Evolutionary conservation across 2,797 vertebrate species (phyloP).

Genomic region (Philypnodon macrostomus): DNA sequence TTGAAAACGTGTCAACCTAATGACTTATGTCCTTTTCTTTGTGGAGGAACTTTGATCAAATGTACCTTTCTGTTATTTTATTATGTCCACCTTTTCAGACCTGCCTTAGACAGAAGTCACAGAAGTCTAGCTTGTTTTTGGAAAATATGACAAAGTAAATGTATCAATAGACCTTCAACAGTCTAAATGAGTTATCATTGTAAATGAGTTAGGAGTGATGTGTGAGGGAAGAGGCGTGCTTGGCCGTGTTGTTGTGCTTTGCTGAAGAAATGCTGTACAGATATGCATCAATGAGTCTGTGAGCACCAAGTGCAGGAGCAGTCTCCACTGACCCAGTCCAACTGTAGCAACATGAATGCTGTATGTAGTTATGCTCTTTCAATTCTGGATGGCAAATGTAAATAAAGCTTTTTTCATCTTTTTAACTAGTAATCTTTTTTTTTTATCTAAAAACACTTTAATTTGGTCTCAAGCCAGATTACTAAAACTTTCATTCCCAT

Average conservation of each 20-base stretch:
- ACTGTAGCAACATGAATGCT: conserved; percentile 89
- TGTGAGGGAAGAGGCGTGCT: conserved; percentile 6
- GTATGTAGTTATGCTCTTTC: conserved; percentile 76
- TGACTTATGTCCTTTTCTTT: conserved; percentile 20
- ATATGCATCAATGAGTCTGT: conserved; percentile 56
- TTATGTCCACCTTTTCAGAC: background rate
- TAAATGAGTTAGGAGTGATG: conserved; percentile 4
- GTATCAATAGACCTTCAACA: background rate
- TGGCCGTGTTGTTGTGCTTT: conserved; percentile 30
- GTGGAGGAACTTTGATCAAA: conserved; percentile 27
- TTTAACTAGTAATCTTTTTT: conserved; percentile 58
- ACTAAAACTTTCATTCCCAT: too few relatives aligned
- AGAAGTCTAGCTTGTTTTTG: background rate
- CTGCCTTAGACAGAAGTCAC: background rate
- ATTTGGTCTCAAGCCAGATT: too few relatives aligned
- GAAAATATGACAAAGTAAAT: background rate
- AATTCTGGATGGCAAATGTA: conserved; percentile 82
- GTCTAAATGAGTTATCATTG: too few relatives aligned
- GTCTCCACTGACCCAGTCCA: conserved; percentile 84
- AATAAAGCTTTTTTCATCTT: conserved; percentile 76
- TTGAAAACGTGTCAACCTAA: conserved; percentile 46
- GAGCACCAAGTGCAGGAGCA: conserved; percentile 29
- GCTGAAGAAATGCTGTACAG: conserved; percentile 59
- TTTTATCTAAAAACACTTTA: too few relatives aligned
- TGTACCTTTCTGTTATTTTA: conserved; percentile 14